phyloP scores from a whole-genome alignment of 2,113 vertebrate species.

The Psophia crepitans region DNA sequence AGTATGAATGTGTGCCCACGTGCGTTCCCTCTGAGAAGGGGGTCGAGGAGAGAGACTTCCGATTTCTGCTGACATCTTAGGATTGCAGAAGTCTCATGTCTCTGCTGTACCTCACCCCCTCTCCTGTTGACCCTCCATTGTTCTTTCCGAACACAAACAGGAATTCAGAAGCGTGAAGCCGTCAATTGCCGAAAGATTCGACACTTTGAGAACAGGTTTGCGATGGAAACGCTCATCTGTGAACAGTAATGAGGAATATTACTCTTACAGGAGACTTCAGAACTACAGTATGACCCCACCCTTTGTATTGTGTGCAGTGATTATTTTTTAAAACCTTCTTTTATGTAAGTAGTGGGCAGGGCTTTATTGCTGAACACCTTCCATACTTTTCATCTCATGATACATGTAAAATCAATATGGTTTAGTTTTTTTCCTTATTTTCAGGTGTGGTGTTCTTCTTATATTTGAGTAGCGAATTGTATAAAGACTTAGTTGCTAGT shows the following conservation, averaged over 20 bases:
- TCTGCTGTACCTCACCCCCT: neutral
- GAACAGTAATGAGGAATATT: conserved; percentile 69
- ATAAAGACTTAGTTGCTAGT: conserved; percentile 68
- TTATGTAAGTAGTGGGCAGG: conserved; percentile 76
- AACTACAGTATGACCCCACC: conserved; percentile 61
- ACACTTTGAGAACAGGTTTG: conserved; percentile 89
- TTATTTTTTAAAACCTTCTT: conserved; percentile 77
- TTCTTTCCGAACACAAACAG: conserved; percentile 63
- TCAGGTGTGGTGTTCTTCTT: conserved; percentile 74
- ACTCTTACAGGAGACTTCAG: conserved; percentile 31
- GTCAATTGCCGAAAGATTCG: conserved; percentile 84
- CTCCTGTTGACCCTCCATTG: neutral
- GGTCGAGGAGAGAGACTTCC: neutral
- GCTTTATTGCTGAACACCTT: conserved; percentile 67
- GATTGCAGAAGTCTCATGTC: fast-evolving
- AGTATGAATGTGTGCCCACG: fast-evolving
- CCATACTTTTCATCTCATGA: conserved; percentile 70
- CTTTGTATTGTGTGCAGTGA: conserved; percentile 80
- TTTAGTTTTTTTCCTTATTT: conserved; percentile 63
- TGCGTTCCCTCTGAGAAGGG: neutral
- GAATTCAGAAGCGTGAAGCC: conserved; percentile 92
- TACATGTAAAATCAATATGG: conserved; percentile 64
- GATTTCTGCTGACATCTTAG: neutral
- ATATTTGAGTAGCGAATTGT: conserved; percentile 69
- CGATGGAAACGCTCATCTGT: conserved; percentile 91